These are phyloP conservation scores for Platycnemis pennipes DNA, from an alignment of 2,888 invertebrate species.

Conservation along the genomic window DNA sequence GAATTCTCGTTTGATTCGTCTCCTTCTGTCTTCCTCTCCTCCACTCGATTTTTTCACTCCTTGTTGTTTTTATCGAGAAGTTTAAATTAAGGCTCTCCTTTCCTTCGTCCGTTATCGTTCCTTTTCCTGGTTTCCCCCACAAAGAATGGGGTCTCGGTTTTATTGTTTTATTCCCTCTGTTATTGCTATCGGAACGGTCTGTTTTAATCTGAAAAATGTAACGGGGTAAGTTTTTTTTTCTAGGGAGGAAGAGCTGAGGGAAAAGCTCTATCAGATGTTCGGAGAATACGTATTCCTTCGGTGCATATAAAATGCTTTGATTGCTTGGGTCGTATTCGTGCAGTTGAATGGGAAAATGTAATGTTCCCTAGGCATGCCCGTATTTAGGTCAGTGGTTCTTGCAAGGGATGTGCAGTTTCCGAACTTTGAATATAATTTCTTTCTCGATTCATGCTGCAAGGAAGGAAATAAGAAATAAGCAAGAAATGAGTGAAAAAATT, in stretches of 20 bases:
- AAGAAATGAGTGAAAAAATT: no score
- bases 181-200: conserved; percentile 32
- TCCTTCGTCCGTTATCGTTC: background rate
- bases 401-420: background rate
- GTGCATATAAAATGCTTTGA: conserved; percentile 27
- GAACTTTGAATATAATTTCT: background rate
- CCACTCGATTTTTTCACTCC: background rate
- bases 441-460: background rate
- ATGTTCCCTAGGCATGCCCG: conserved; percentile 11
- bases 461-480: background rate
- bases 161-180: background rate
- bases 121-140: background rate
- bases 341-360: conserved; percentile 19
- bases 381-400: background rate
- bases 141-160: background rate
- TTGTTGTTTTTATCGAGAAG: conserved; percentile 62
- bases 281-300: conserved; percentile 3
- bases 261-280: background rate
- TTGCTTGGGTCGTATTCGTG: conserved; percentile 16
- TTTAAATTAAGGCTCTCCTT: conserved; percentile 50
- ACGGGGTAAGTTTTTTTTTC: background rate
- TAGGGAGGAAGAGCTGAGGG: no score
- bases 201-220: conserved; percentile 31
- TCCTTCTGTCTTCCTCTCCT: background rate
- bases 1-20: conserved; percentile 55